A percentile compares a stretch with the other conserved stretches of the same genome.
Conservation (phyloP, 2,888 invertebrate genomes). For the Aquatica leii region DNA sequence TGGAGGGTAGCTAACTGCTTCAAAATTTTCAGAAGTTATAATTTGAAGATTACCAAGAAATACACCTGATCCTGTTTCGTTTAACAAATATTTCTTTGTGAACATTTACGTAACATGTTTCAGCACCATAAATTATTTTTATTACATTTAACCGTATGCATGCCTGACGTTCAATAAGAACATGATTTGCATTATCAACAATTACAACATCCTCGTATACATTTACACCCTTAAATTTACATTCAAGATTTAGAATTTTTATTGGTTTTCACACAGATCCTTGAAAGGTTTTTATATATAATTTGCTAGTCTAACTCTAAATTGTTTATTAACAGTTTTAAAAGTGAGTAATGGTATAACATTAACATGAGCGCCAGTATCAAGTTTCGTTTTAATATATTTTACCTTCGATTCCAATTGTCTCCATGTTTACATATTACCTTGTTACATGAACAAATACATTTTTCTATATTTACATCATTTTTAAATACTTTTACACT, state of each 20-base stretch:
- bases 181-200: not conserved
- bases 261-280: not conserved
- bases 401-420: constrained; percentile 3
- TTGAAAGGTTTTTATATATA: not conserved
- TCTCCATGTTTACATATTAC: too few species aligned
- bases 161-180: not conserved
- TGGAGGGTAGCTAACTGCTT: too few species aligned
- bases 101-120: not conserved
- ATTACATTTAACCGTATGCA: not conserved
- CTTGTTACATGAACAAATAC: too few species aligned
- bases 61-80: not conserved
- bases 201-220: too few species aligned
- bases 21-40: not conserved
- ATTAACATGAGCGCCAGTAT: not conserved
- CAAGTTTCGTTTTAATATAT: not conserved
- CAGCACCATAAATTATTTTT: not conserved
- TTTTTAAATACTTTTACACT: too few species aligned
- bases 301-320: not conserved
- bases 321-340: not conserved
- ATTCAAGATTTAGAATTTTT: not conserved
- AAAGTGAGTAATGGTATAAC: constrained; percentile 5
- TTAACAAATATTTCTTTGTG: constrained; percentile 3
- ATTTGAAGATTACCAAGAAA: not conserved
- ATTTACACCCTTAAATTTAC: not conserved
- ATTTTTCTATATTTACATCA: too few species aligned